These are phyloP conservation scores for Falco concolor DNA, from an alignment of 2,797 vertebrate species.

Conservation along the genomic window DNA sequence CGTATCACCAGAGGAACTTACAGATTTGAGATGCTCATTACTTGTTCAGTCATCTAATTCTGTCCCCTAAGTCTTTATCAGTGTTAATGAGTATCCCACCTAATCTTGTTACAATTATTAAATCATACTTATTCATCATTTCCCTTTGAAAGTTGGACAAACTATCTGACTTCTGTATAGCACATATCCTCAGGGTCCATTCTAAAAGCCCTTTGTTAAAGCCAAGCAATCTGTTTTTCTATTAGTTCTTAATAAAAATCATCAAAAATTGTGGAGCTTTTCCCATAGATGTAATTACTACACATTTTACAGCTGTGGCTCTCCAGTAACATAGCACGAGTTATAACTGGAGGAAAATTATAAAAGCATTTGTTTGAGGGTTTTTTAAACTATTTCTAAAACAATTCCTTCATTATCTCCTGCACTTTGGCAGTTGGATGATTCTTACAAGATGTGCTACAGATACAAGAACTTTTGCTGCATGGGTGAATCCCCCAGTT, in stretches of 20 bases:
- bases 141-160: neutral
- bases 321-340: neutral
- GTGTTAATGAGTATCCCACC: neutral
- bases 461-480: neutral
- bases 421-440: neutral
- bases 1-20: neutral
- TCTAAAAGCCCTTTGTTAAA: neutral
- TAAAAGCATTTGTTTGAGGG: rapidly evolving
- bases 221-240: neutral
- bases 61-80: neutral
- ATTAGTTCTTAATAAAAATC: neutral
- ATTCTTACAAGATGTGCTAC: neutral
- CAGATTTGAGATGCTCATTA: neutral
- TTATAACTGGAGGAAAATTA: neutral
- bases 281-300: neutral
- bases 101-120: neutral
- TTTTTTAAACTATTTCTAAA: neutral
- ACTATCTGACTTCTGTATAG: neutral
- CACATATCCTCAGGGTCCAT: neutral
- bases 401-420: neutral
- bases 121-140: neutral
- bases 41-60: neutral
- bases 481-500: neutral
- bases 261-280: neutral
- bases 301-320: neutral